Evolutionary conservation across 2,888 invertebrate species (phyloP), one percentile per base, ranked within the genome.

Genomic region (Carabus problematicus): DNA sequence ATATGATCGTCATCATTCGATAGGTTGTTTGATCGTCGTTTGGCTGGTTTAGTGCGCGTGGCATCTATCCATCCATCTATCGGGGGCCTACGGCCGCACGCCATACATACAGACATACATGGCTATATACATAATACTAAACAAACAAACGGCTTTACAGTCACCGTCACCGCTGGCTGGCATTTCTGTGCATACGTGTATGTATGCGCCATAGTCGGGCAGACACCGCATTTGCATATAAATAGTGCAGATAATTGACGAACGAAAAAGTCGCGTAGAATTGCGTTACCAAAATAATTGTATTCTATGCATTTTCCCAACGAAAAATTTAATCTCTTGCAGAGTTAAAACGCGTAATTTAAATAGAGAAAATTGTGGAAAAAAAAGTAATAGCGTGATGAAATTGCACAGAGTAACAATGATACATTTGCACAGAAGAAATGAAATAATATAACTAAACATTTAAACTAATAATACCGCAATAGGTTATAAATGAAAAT

Each of bases 211-310:
- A 45, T 4, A 7, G 45, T 3, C 7, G 42, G 42, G 45, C 7
- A 45, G 55, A 64, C 64, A 56, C 40, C 47, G 11, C 56, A 64
- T 64, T 64, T 64, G 64, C 64, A 64, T 64, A 55, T 64, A 64
- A 56, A 64, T 64, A 64, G 58, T 45, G 42, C 55, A 42, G 54
- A 47, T 47, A 47, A 47, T 47, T 47, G 47, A 47, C 12, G n/a
- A 47, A 47, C 8, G 47, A 47, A 47, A 47, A 8, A 47, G 16
- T 7, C 8, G 7, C 47, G 11, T 7, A 8, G 12, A 47, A 47
- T 47, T 11, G 47, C 8, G 47, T 47, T 47, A 47, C n/a, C 47
- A 47, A 47, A 47, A 47, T 47, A 47, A 47, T 47, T 47, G 12
- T 47, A 29, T 29, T 29, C 29, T 29, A 29, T 29, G 29, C 29